Evolutionary conservation across 2,113 vertebrate genomes (phyloP), one percentile per base, ranked within the genome.

Genomic region (Dicentrarchus labrax): DNA sequence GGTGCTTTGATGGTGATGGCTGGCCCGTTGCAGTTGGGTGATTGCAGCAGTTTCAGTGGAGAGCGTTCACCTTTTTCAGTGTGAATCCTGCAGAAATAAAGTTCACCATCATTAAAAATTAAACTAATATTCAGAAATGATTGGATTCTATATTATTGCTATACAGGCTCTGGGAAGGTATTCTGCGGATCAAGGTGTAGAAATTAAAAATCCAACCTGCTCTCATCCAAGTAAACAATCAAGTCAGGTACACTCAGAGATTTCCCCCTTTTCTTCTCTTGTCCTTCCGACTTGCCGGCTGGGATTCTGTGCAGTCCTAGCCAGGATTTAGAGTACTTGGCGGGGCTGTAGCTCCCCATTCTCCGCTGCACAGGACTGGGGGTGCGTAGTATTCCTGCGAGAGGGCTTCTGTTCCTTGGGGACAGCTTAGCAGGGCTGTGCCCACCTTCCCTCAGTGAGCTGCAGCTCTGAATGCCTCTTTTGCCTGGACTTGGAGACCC

Each of bases 211-310:
- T 50, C 68, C 3, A 50, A 91, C 90, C 88, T 85, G 86, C 24
- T 89, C 16, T 89, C 87, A 2, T 91, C 83, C 76, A 86, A 17
- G 83, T 77, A 78, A 60, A 82, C 7, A 3, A 88, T 54, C 56
- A 93, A 57, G 64, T 94, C 72, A 1, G 91, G 92, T 51, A 93
- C 87, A 30, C 89, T 93, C 59, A 87, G 11, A 67, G 89, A 91
- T 48, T 87, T 89, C 30, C 59, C 74, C 1, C 38, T 21, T 8
- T 6, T 85, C 66, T 38, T 81, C 39, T 90, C 78, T 5, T 65
- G 54, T 56, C 53, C 64, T 0, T 90, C 88, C 41, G 57, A 84
- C 50, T 85, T 90, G 51, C 57, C 15, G 3, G 54, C 85, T n/a
- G 84, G 19, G 60, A 77, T 87, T 83, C 70, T 78, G 72, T 83